These are phyloP conservation scores for Netelia melanura DNA, from an alignment of 2,888 invertebrate genomes.

Conservation along the genomic window DNA sequence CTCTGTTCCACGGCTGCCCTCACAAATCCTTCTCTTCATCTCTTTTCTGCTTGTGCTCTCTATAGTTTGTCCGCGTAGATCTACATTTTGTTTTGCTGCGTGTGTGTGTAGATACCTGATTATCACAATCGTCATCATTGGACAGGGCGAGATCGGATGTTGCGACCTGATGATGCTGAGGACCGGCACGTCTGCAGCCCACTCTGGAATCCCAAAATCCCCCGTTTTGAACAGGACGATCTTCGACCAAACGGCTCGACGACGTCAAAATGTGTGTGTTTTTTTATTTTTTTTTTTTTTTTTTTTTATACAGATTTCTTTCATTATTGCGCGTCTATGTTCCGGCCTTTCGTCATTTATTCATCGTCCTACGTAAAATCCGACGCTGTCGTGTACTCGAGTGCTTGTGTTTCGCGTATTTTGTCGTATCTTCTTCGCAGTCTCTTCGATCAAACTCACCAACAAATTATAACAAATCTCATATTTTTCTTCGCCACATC, in stretches of 20 bases:
- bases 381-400: neutral
- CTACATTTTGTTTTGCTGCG: constrained; percentile 48
- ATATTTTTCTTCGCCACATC: neutral
- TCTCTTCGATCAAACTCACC: neutral
- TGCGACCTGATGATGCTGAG: constrained; percentile 82
- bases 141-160: constrained; percentile 85
- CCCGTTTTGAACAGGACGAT: constrained; percentile 67
- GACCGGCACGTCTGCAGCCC: constrained; percentile 80
- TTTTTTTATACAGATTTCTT: constrained; percentile 14
- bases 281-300: constrained; percentile 18
- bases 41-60: constrained; percentile 33
- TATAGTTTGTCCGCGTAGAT: constrained; percentile 19
- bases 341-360: neutral
- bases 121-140: constrained; percentile 85
- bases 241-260: constrained; percentile 10
- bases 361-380: neutral
- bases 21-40: constrained; percentile 49
- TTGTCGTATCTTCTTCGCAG: neutral
- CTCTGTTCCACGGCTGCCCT: constrained; percentile 40
- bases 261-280: constrained; percentile 20
- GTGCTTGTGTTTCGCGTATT: neutral
- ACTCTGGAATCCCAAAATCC: constrained; percentile 81
- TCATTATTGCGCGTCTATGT: constrained; percentile 7
- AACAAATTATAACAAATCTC: neutral
- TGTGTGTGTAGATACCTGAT: constrained; percentile 80